Percentiles rank a stretch among this genome's conserved stretches.
phyloP scores from a whole-genome alignment of 2,888 invertebrate species.

The Mimumesa dahlbomi region DNA sequence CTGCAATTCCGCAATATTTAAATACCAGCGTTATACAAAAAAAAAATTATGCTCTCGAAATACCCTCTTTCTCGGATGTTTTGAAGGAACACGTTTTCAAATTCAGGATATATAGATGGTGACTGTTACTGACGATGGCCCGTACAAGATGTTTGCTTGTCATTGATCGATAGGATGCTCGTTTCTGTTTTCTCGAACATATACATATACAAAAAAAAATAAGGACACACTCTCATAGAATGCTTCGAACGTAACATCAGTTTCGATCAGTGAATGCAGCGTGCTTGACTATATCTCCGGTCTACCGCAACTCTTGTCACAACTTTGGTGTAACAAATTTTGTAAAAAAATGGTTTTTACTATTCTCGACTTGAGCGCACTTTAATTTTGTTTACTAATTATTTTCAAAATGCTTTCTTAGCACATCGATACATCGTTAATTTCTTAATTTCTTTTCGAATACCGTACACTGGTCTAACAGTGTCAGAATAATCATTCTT shows the following conservation, averaged over 20 bases:
- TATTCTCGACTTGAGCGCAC: constrained; percentile 11
- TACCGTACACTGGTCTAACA: constrained; percentile 20
- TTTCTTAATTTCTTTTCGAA: constrained; percentile 25
- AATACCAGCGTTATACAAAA: constrained; percentile 11
- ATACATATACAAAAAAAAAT: neutral
- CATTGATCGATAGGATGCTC: constrained; percentile 45
- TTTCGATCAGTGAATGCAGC: constrained; percentile 45
- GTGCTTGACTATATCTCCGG: constrained; percentile 29
- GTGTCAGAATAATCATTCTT: constrained; percentile 14
- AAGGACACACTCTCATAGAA: neutral
- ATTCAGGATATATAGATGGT: constrained; percentile 25
- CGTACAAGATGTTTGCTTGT: constrained; percentile 33
- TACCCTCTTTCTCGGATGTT: neutral
- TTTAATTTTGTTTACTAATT: constrained; percentile 38
- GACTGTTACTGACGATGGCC: constrained; percentile 36
- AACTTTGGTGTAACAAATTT: constrained; percentile 16
- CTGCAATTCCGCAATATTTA: constrained; percentile 14
- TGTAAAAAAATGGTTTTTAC: constrained; percentile 5
- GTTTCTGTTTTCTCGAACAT: neutral
- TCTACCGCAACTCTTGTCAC: constrained; percentile 18
- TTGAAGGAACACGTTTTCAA: neutral
- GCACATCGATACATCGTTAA: constrained; percentile 33
- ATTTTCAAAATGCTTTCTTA: constrained; percentile 43
- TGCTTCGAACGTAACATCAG: constrained; percentile 25
- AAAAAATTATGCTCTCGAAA: neutral